Evolutionary conservation across 2,113 vertebrate species (phyloP).

Genomic region (Patagioenas fasciata): DNA sequence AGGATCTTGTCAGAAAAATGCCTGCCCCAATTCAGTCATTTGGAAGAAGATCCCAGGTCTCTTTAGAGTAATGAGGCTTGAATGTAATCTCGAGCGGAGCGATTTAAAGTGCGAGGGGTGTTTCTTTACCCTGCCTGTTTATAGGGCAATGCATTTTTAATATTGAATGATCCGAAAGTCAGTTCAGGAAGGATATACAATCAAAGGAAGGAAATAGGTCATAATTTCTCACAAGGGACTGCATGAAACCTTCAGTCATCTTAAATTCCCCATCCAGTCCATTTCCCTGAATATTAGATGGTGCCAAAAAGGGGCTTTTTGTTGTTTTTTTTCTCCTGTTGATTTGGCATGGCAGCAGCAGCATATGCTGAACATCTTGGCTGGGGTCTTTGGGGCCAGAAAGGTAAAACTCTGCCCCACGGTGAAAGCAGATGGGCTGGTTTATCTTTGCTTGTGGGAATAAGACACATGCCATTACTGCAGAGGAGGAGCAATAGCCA

Average conservation of each 20-base stretch:
- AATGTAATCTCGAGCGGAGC: background rate
- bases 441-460: background rate
- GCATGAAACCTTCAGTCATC: slow-evolving; percentile 32
- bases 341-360: background rate
- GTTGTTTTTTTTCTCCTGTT: background rate
- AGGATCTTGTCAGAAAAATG: slow-evolving; percentile 49
- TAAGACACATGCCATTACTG: background rate
- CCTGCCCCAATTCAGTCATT: slow-evolving; percentile 52
- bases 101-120: slow-evolving; percentile 39
- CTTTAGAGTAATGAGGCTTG: slow-evolving; percentile 56
- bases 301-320: background rate
- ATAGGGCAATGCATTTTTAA: slow-evolving; percentile 65
- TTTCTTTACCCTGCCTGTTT: slow-evolving; percentile 48
- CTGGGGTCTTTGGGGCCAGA: background rate
- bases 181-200: slow-evolving; percentile 55
- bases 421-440: background rate
- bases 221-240: slow-evolving; percentile 51
- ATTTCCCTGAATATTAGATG: background rate
- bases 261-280: background rate
- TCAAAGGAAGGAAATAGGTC: slow-evolving; percentile 61
- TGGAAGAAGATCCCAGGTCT: slow-evolving; percentile 54
- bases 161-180: slow-evolving; percentile 51
- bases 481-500: background rate
- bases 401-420: background rate
- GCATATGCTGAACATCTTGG: background rate